Base-by-base conservation (phyloP, 2,113 vertebrate genomes). In the Mesocricetus auratus region DNA sequence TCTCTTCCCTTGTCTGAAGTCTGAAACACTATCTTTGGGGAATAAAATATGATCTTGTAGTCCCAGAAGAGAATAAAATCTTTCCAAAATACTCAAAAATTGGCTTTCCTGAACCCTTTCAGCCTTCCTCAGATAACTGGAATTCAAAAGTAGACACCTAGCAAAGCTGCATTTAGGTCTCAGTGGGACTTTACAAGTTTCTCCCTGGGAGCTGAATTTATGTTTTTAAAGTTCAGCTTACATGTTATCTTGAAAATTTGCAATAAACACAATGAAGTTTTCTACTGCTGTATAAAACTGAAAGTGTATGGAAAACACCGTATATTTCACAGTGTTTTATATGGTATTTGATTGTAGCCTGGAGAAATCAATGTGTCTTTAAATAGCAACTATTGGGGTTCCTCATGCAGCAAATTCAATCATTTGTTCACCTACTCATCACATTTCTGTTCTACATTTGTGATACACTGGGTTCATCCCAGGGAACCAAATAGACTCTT, bases 171-270 rank as follows among this genome's bases (percentile, higher is more conserved):
- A 56, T 89, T 64, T 88, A 69, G 69, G 64, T 86, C 50, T 86
- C 89, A 64, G 17, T 71, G 71, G 42, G 42, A 62, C 71, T 69
- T 88, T 85, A 69, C 21, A 86, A 7, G 12, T 21, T 42, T 66
- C 89, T 89, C 24, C 12, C 71, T 15, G 7, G 31, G 50, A 94
- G 21, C 29, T 86, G 86, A 94, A 75, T 87, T 82, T 58, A 93
- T 95, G 93, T 88, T 96, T 94, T 94, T 79, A 88, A 95, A 94
- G 81, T 68, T 87, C 31, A 75, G 36, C 19, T 85, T 95, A 88
- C 64, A 81, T 96, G 66, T 95, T 75, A 91, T 89, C 77, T 47
- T 95, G 81, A 89, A 93, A 92, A 92, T 81, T 50, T 62, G 75
- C n/a, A 91, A 50, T 82, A 88, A 96, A 96, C 71, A 95, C 89